Evolutionary conservation across 2,113 vertebrate species (phyloP).

Genomic region (Corynorhinus townsendii): DNA sequence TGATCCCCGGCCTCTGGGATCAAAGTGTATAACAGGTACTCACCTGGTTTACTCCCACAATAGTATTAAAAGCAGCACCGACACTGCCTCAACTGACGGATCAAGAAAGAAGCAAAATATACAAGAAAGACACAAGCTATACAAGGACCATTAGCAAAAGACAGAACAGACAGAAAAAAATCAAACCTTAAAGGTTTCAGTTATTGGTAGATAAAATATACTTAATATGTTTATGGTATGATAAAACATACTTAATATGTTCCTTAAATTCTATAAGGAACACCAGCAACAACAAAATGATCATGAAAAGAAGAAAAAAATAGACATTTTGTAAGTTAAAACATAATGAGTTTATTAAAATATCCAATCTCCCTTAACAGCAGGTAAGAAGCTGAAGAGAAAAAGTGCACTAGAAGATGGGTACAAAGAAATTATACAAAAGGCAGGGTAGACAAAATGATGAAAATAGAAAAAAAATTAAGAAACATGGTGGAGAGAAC

Average conservation of each 20-base stretch:
- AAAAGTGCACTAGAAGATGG: background rate
- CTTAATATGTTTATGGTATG: too few relatives aligned
- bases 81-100: background rate
- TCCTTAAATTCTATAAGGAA: background rate
- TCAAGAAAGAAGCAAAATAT: background rate
- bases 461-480: background rate
- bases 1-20: too few relatives aligned
- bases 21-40: background rate
- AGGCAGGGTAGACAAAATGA: background rate
- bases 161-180: background rate
- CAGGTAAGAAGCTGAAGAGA: background rate
- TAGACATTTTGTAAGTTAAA: background rate
- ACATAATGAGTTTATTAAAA: background rate
- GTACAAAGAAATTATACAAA: background rate
- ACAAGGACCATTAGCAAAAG: background rate
- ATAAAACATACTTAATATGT: background rate
- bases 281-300: background rate
- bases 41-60: background rate
- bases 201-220: background rate
- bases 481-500: background rate
- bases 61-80: background rate
- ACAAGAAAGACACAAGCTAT: background rate
- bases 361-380: background rate
- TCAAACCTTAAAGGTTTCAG: background rate
- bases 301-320: background rate